Conservation (phyloP, 2,797 vertebrate species). For the Platalea minor region DNA sequence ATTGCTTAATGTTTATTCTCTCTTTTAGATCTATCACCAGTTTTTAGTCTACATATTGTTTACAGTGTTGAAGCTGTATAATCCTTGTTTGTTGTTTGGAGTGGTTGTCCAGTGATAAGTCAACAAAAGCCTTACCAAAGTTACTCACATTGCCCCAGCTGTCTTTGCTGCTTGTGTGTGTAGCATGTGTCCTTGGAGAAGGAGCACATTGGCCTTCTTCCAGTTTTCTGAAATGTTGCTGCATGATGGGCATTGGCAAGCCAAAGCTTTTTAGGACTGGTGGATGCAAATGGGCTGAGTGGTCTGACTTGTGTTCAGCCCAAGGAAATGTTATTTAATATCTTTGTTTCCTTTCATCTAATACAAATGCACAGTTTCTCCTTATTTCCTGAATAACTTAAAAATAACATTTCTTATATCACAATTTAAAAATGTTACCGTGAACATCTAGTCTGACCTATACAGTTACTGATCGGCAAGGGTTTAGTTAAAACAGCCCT, state of each 20-base stretch:
- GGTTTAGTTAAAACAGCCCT: neutral
- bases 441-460: neutral
- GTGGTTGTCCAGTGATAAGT: neutral
- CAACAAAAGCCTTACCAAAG: neutral
- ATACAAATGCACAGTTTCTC: neutral
- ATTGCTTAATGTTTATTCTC: neutral
- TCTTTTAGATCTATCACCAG: neutral
- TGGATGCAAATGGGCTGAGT: neutral
- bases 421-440: neutral
- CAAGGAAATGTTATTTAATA: neutral
- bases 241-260: accelerated
- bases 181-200: neutral
- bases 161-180: neutral
- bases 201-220: neutral
- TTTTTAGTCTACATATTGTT: neutral
- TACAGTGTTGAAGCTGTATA: neutral
- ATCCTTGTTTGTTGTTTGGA: neutral
- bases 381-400: neutral
- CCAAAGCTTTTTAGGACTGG: neutral
- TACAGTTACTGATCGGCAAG: neutral
- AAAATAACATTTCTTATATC: neutral
- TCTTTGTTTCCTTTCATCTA: neutral
- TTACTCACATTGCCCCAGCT: neutral
- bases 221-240: neutral
- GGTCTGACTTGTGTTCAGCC: neutral